Percentiles rank a stretch among this genome's conserved stretches.
These are phyloP conservation scores for Theristicus caerulescens DNA, from an alignment of 2,113 vertebrate genomes.

Conservation along the genomic window DNA sequence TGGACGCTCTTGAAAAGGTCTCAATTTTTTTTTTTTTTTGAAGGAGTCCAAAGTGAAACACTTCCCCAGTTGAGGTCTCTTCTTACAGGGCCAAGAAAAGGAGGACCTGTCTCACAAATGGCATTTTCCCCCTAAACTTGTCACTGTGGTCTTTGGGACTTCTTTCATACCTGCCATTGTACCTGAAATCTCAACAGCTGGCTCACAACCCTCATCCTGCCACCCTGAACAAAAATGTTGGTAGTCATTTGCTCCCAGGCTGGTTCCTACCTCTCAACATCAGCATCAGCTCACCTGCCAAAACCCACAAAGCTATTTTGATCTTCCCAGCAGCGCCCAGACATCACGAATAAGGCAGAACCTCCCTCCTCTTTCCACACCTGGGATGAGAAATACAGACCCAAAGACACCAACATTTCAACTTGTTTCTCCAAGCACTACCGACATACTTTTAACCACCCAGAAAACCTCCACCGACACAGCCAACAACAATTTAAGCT, in stretches of 20 bases:
- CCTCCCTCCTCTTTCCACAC: neutral
- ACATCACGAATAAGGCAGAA: neutral
- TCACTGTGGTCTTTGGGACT: neutral
- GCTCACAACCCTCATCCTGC: neutral
- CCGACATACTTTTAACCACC: neutral
- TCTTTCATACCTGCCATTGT: neutral
- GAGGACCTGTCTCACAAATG: accelerated
- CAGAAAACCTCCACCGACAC: neutral
- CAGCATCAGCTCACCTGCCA: neutral
- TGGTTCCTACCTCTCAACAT: neutral
- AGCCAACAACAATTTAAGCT: neutral
- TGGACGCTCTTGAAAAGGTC: neutral
- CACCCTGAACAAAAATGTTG: neutral
- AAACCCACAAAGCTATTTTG: neutral
- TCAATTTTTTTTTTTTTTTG: neutral
- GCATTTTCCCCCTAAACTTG: neutral
- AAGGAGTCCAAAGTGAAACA: neutral
- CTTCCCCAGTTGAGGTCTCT: neutral
- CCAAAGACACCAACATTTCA: neutral
- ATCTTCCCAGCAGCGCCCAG: neutral
- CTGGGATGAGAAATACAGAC: neutral
- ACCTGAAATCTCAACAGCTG: neutral
- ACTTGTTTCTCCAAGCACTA: neutral
- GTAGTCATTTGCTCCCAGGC: neutral
- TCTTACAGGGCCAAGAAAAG: neutral